Evolutionary conservation across 2,888 invertebrate genomes (phyloP), one percentile per base, ranked within the genome.

Genomic region (Ophion ellenae): DNA sequence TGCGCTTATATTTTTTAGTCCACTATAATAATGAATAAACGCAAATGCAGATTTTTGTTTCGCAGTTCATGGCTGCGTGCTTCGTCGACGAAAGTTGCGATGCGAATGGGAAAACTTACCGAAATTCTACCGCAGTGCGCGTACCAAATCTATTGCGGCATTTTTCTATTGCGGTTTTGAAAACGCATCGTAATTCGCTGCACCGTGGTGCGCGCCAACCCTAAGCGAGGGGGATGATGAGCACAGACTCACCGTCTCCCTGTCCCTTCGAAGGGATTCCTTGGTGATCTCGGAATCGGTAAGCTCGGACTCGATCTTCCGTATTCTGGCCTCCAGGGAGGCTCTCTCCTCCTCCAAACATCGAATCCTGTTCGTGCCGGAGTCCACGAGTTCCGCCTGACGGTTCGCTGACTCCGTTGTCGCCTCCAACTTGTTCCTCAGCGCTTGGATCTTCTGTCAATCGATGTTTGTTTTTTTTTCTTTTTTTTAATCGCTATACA

Each of bases 251-350:
- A 97, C 97, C 91, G 96, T 96, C 88, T 96, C 96, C 93, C 97
- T 98, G 92, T 98, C 97, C 89, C 96, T 95, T 84, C 96, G 95
- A 59, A 97, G 94, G 57, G 96, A 96, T 89, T 98, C 97, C 88
- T 96, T 95, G 11, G 97, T 95, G 6, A 97, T 94, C 91, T 97
- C 97, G 59, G 96, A 95, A 0, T 97, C 95, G 82, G 96, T 96
- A 47, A 98, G 95, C 92, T 98, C 98, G 0, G 96, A 95, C 90
- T 98, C 98, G 20, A 97, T 95, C 91, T 97, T 97, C 90, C 97
- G 97, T 81, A 98, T 94, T 85, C 97, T 96, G 73, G 96, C 95
- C 89, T 97, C 97, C 36, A 98, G 94, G 88, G 96, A 96, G 73
- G 96, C 95, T 87, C 97, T 96, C 90, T 98, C 98, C 79, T 97